Base-by-base conservation (phyloP, 2,888 invertebrate genomes). In the Dryococelus australis region DNA sequence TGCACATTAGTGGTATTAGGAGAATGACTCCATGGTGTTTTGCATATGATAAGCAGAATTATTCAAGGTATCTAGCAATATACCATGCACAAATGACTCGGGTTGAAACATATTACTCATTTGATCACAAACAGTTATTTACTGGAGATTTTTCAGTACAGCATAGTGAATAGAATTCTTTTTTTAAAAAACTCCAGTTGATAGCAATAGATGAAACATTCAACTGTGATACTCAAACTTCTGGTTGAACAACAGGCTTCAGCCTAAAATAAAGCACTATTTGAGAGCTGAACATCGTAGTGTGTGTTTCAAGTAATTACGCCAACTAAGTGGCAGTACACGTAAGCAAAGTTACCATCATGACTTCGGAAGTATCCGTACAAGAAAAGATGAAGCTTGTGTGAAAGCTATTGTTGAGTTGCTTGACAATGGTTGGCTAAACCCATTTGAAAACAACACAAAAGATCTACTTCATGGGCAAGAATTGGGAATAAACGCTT, bases 11-110 rank as follows among this genome's bases (percentile, higher is more conserved):
- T 27, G 26, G 2, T 80, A n/a, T 80, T 27, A 13, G 13, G 0
- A 12, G 28, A 80, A 80, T 80, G 26, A 80, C n/a, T 28, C 79
- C 80, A n/a, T 80, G 80, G 80, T 80, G 80, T 80, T 80, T n/a
- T 80, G 80, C 80, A 27, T 24, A 80, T 26, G 80, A 80, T 24
- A 80, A 80, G 28, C 26, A 27, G 13, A 80, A 80, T 28, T 80
- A 80, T 80, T 13, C 80, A 80, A 26, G 80, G 24, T n/a, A 80
- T 80, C 80, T 80, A 13, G 8, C 80, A 80, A 28, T 80, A 27
- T 27, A 24, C 28, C 12, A 20, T n/a, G 80, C 80, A 20, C 2
- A 80, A 80, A 80, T 80, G 8, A 27, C 80, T n/a, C 26, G 28
- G 26, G 10, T 80, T 12, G 26, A 80, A 28, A 80, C 13, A 80